Conservation (phyloP, 2,113 vertebrate species). For the Mixornis gularis region DNA sequence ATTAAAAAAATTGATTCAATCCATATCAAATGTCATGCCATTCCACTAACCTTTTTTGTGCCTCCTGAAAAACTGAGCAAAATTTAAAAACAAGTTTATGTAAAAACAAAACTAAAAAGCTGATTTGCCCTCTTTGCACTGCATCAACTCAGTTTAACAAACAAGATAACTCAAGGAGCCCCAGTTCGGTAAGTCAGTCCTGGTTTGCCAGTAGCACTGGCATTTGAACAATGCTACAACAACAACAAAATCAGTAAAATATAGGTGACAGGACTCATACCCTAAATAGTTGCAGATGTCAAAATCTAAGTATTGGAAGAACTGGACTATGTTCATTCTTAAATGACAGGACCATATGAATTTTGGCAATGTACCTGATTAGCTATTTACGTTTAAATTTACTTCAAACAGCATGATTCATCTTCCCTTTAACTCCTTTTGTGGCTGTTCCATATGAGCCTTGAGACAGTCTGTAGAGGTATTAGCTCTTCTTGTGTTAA, state of each 20-base stretch:
- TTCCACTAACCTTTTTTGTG: not conserved
- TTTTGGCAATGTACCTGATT: not conserved
- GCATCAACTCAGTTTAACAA: not conserved
- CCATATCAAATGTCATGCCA: not conserved
- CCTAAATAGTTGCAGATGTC: not conserved
- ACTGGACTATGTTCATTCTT: not conserved
- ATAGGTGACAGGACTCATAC: not conserved
- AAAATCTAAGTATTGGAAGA: not conserved
- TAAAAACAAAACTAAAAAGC: not conserved
- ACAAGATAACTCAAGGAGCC: not conserved
- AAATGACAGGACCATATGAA: not conserved
- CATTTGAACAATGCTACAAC: not conserved
- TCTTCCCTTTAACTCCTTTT: not conserved
- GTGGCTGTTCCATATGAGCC: not conserved
- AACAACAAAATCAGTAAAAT: slow-evolving; percentile 14
- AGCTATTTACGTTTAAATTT: not conserved
- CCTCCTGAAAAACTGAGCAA: not conserved
- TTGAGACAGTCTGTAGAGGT: not conserved
- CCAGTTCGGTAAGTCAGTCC: not conserved
- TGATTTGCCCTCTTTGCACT: not conserved
- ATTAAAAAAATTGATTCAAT: not conserved
- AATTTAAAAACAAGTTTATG: not conserved
- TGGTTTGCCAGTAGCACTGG: not conserved
- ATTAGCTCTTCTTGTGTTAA: not conserved
- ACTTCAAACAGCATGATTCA: not conserved